phyloP scores from a whole-genome alignment of 1,140 invertebrate species.

The Monomorium pharaonis region DNA sequence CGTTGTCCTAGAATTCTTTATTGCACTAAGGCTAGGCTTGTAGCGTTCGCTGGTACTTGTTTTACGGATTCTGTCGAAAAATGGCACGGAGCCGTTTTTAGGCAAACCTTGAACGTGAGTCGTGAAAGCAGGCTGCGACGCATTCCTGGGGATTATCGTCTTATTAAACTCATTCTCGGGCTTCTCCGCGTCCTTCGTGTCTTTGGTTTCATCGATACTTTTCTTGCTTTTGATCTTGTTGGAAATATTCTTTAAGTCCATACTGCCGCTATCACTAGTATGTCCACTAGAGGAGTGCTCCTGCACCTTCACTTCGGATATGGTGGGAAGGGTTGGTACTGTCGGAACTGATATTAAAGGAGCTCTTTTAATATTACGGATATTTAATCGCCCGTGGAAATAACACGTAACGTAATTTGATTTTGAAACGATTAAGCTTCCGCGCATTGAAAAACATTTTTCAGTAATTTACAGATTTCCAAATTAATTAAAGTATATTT shows the following conservation, averaged over 20 bases:
- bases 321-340: slow-evolving; percentile 94
- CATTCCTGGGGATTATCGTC: slow-evolving; percentile 90
- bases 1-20: slow-evolving; percentile 86
- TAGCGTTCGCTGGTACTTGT: slow-evolving; percentile 91
- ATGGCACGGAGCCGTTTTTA: slow-evolving; percentile 95
- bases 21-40: slow-evolving; percentile 91
- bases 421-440: not conserved
- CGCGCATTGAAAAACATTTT: not conserved
- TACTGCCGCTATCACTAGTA: slow-evolving; percentile 84
- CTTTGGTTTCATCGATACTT: slow-evolving; percentile 83
- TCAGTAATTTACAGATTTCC: not conserved
- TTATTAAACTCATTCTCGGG: slow-evolving; percentile 83
- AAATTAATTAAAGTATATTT: not conserved
- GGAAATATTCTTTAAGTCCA: slow-evolving; percentile 78
- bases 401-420: not conserved
- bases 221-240: slow-evolving; percentile 81
- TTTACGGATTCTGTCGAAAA: slow-evolving; percentile 93
- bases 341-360: slow-evolving; percentile 91
- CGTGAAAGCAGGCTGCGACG: slow-evolving; percentile 93
- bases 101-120: slow-evolving; percentile 91
- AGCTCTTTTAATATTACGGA: slow-evolving; percentile 85
- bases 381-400: slow-evolving; percentile 41
- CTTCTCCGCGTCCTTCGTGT: slow-evolving; percentile 76
- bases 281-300: slow-evolving; percentile 87
- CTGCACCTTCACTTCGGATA: slow-evolving; percentile 92